Evolutionary conservation across 2,113 vertebrate species (phyloP).

Genomic region (Cyprinodon tularosa): DNA sequence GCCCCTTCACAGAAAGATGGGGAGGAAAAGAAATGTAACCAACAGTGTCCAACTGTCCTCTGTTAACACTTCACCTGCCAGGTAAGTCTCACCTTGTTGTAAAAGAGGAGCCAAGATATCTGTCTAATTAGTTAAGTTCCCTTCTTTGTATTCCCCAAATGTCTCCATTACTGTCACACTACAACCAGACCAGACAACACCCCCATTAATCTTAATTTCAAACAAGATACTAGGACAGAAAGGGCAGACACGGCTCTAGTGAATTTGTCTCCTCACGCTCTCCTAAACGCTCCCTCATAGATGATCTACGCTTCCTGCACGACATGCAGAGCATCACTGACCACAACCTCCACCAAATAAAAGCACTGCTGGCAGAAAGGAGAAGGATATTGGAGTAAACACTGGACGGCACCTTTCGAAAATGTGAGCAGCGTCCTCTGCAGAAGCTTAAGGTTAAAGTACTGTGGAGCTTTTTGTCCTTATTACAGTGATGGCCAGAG

Average conservation of each 20-base stretch:
- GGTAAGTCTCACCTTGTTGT: neutral
- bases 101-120: neutral
- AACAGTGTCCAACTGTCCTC: too few species aligned
- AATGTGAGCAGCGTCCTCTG: slow-evolving; percentile 43
- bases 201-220: slow-evolving; percentile 53
- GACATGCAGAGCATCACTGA: slow-evolving; percentile 3
- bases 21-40: neutral
- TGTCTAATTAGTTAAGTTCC: slow-evolving; percentile 8
- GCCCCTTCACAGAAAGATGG: neutral
- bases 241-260: slow-evolving; percentile 34
- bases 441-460: slow-evolving; percentile 38
- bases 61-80: neutral
- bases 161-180: slow-evolving; percentile 11
- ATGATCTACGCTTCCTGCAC: slow-evolving; percentile 41
- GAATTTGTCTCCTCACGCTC: slow-evolving; percentile 47
- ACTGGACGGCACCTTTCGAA: slow-evolving; percentile 10
- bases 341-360: slow-evolving; percentile 17
- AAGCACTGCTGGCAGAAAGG: slow-evolving; percentile 41
- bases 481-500: slow-evolving; percentile 38
- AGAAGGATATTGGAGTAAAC: slow-evolving; percentile 37
- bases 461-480: slow-evolving; percentile 33
- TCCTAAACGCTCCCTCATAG: slow-evolving; percentile 33
- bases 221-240: slow-evolving; percentile 26
- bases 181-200: slow-evolving; percentile 27
- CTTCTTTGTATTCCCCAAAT: slow-evolving; percentile 25